Evolutionary conservation across 2,888 invertebrate genomes (phyloP).

Genomic region (Cephonodes hylas): DNA sequence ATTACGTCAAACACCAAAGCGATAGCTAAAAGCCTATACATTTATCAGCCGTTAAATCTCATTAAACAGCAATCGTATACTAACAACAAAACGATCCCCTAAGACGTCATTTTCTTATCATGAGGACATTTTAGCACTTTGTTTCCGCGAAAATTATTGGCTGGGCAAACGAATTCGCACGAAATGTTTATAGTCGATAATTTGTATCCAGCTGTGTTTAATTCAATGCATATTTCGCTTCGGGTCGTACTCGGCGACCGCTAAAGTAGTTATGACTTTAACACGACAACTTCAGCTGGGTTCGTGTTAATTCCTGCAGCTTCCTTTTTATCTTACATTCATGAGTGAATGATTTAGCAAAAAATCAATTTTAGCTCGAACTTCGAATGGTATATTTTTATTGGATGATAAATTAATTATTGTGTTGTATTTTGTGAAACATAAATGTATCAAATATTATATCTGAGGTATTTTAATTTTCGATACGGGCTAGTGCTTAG

Average conservation of each 20-base stretch:
- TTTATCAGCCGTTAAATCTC: too few relatives aligned
- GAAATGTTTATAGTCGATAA: constrained; percentile 4
- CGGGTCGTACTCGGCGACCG: neutral
- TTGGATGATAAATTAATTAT: too few relatives aligned
- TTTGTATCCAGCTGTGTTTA: constrained; percentile 11
- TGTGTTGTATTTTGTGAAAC: too few relatives aligned
- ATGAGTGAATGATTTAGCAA: too few relatives aligned
- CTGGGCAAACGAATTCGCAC: neutral
- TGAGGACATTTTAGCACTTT: neutral
- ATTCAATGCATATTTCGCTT: neutral
- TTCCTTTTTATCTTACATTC: neutral
- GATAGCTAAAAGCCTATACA: too few relatives aligned
- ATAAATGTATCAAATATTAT: too few relatives aligned
- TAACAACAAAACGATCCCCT: neutral
- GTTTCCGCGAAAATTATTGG: neutral
- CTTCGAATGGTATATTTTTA: too few relatives aligned
- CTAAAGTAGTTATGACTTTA: neutral
- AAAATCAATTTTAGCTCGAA: too few relatives aligned
- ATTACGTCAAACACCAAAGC: too few relatives aligned
- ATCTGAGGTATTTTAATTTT: too few relatives aligned
- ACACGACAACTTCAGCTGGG: neutral
- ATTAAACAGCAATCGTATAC: neutral
- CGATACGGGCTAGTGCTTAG: too few relatives aligned
- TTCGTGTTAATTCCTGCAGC: neutral
- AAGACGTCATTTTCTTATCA: neutral